Conservation (phyloP, 2,888 invertebrate species). For the Dolichomitus sp. region DNA sequence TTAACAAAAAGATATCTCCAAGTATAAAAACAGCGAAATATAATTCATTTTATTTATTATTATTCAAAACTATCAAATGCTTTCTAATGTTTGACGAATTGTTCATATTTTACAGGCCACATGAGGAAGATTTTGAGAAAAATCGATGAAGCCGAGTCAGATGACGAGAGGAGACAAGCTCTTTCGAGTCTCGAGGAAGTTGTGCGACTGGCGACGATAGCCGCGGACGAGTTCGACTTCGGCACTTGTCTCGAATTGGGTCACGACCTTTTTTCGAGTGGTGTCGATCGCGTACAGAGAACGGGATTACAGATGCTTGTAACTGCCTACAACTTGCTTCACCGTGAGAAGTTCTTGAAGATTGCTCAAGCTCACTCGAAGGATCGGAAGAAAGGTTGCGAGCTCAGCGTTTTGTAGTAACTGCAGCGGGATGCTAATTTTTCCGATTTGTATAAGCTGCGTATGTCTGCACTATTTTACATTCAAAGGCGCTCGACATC, state of each 20-base stretch:
- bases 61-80: neutral
- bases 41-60: neutral
- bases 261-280: slow-evolving; percentile 94
- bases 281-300: slow-evolving; percentile 90
- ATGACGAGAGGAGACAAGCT: slow-evolving; percentile 88
- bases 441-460: neutral
- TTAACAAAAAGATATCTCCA: too few species aligned
- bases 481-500: neutral
- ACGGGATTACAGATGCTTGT: slow-evolving; percentile 90
- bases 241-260: slow-evolving; percentile 97
- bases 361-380: slow-evolving; percentile 93
- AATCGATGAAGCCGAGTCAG: slow-evolving; percentile 88
- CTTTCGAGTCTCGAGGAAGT: slow-evolving; percentile 93
- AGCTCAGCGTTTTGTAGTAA: slow-evolving; percentile 86
- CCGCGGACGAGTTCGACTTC: slow-evolving; percentile 98
- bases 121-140: slow-evolving; percentile 91
- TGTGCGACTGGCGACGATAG: slow-evolving; percentile 94
- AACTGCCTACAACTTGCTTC: slow-evolving; percentile 92
- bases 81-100: slow-evolving; percentile 26
- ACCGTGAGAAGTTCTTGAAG: slow-evolving; percentile 90
- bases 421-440: neutral
- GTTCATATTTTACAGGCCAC: slow-evolving; percentile 86
- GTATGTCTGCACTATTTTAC: slow-evolving; percentile 8
- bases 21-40: neutral
- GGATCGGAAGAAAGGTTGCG: slow-evolving; percentile 88